phyloP scores from a whole-genome alignment of 2,797 vertebrate species.

The Poecilia gillii region DNA sequence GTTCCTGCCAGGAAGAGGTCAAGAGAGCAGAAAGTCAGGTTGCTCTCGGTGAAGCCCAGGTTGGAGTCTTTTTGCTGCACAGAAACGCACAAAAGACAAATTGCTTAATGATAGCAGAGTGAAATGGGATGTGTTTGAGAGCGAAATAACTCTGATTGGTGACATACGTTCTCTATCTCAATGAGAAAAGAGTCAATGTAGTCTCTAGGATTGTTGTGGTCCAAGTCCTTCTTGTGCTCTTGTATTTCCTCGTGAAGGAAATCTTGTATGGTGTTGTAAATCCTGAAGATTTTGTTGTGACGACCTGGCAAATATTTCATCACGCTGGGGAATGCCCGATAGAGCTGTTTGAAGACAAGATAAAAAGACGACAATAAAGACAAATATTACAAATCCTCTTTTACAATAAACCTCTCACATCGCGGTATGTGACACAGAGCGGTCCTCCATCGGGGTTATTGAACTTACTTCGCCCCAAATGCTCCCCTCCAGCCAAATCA shows the following conservation, averaged over 20 bases:
- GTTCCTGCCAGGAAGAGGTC: constrained; percentile 88
- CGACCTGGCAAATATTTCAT: constrained; percentile 78
- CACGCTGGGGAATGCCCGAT: constrained; percentile 74
- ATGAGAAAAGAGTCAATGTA: constrained; percentile 82
- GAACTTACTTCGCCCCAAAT: constrained; percentile 75
- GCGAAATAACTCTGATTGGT: neutral
- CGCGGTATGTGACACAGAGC: neutral
- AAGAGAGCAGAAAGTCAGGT: constrained; percentile 72
- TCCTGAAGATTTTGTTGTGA: constrained; percentile 76
- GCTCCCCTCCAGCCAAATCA: constrained; percentile 74
- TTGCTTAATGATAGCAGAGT: neutral
- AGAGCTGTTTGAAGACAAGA: constrained; percentile 58
- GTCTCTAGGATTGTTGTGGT: constrained; percentile 74
- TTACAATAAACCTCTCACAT: neutral
- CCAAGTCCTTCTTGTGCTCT: constrained; percentile 79
- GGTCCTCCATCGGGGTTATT: neutral
- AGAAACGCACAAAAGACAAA: neutral
- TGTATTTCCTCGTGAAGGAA: constrained; percentile 69
- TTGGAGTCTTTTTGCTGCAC: constrained; percentile 41
- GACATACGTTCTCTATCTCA: constrained; percentile 67
- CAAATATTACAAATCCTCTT: neutral
- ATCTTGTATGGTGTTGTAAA: constrained; percentile 45
- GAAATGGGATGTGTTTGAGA: neutral
- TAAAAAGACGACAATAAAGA: neutral
- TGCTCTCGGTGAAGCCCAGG: constrained; percentile 77